Evolutionary conservation across 1,140 invertebrate genomes (phyloP), one percentile per base, ranked within the genome.

Genomic region (Pararge aegeria): DNA sequence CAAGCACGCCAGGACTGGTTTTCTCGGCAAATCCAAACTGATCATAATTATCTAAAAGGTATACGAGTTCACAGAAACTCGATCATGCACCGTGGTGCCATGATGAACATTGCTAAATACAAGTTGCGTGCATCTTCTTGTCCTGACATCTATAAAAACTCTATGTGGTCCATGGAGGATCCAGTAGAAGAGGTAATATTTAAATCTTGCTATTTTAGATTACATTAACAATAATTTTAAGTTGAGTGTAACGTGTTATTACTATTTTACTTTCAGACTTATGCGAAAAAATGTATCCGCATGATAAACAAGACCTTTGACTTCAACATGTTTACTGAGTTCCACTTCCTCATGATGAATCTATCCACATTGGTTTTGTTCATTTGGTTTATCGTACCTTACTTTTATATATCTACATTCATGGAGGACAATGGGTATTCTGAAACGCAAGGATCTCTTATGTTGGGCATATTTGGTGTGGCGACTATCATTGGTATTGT

Each of bases 361-460:
- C 62, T 97, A 0, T 95, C 95, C 0, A 97, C 96, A 34, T 93
- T 97, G 64, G 92, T 97, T 38, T 90, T 97, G 21, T 97, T 97
- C 83, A 95, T 94, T 64, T 98, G 95, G 95, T 97, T 97, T 78
- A 97, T 97, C 71, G 95, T 97, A 54, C 96, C 96, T 37, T 97
- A 97, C 89, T 95, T 97, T 75, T 98, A 97, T 79, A 91, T 97
- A 21, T 94, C 94, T 19, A 94, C 96, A 38, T 92, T 94, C 72
- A 91, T 95, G 86, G 90, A 87, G 16, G 87, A 90, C 53, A 91
- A 92, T 65, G 89, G 90, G 0, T 95, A 95, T 70, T 89, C 92
- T 1, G 93, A 95, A 56, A 90, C 92, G 2, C 91, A 94, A 38
- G 94, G 94, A 34, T 94, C 96, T 1, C 91, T 92, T 62, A 91